Base-by-base conservation (phyloP, 2,113 vertebrate species). In the Sceloporus tristichus region DNA sequence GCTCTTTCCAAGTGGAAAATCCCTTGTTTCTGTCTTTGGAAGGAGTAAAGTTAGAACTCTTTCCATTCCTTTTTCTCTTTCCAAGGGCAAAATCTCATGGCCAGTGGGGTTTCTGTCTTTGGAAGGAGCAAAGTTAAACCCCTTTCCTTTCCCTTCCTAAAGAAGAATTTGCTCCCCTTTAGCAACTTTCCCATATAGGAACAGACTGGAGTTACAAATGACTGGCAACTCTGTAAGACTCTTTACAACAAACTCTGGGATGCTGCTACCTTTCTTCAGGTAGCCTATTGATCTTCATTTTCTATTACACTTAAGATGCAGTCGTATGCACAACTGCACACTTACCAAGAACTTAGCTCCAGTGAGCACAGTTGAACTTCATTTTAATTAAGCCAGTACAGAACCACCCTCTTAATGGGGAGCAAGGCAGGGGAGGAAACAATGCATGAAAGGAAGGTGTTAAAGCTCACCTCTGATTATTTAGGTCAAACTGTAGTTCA, bases 381-480 rank as follows among this genome's bases (percentile, higher is more conserved):
- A 9, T 65, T 65, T 18, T 19, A 62, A 70, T 14, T 53, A 42
- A 29, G 68, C 38, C 40, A 53, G 25, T 9, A 9, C 8, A 53
- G 59, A 38, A 21, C 25, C 38, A 23, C 18, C 13, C 79, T 81
- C 2, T 65, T 81, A 40, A 16, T 8, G 76, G 59, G 6, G 75
- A 54, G 59, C 3, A 62, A 14, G 21, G 40, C 4, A 29, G 48
- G 27, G 8, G 23, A n/a, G 13, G 18, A 40, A 77, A 38, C 9
- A 54, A 56, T 7, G 9, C n/a, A 65, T 38, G 59, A 54, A 87
- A 38, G 68, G 11, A 83, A 66, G 68, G 68, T 80, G 68, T 85
- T 80, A 80, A 80, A 59, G n/a, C 11, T 71, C 27, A 29, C 56
- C 2, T 59, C 54, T 85, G 66, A 66, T 89, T 79, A 85, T 83